phyloP scores from a whole-genome alignment of 2,113 vertebrate species.

The Pipa parva region DNA sequence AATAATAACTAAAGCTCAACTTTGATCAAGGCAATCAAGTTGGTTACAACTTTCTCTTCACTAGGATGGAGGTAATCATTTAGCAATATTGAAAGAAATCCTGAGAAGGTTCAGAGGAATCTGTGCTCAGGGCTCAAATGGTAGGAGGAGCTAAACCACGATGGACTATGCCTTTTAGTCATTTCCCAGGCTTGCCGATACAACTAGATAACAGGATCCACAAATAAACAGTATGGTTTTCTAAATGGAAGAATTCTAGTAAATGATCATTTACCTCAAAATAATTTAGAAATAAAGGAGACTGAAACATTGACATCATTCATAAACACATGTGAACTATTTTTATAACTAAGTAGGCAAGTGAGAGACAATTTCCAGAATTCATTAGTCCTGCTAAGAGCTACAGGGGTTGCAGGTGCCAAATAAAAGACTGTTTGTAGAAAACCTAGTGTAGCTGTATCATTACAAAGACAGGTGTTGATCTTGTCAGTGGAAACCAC shows the following conservation, averaged over 20 bases:
- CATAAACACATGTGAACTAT: slow-evolving; percentile 24
- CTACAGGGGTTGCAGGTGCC: slow-evolving; percentile 8
- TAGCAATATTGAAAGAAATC: no score
- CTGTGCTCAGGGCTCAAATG: no score
- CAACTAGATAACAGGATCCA: slow-evolving; percentile 11
- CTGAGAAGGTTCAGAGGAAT: no score
- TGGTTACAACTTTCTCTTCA: no score
- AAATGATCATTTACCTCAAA: no score
- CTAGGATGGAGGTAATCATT: no score
- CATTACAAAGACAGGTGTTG: neutral
- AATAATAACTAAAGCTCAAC: no score
- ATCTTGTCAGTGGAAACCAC: neutral
- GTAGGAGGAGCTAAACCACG: no score
- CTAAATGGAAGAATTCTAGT: no score
- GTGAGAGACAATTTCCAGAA: slow-evolving; percentile 12
- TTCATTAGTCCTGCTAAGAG: slow-evolving; percentile 11
- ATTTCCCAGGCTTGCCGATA: neutral
- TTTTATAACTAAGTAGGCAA: slow-evolving; percentile 17
- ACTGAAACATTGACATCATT: slow-evolving; percentile 12
- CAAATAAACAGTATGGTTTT: no score
- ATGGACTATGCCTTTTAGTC: no score
- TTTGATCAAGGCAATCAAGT: no score
- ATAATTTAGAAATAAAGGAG: slow-evolving; percentile 7
- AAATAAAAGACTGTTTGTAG: neutral
- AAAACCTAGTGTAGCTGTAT: neutral